Evolutionary conservation across 2,888 invertebrate species (phyloP), one percentile per base, ranked within the genome.

Genomic region (Drosophila setosimentum): DNA sequence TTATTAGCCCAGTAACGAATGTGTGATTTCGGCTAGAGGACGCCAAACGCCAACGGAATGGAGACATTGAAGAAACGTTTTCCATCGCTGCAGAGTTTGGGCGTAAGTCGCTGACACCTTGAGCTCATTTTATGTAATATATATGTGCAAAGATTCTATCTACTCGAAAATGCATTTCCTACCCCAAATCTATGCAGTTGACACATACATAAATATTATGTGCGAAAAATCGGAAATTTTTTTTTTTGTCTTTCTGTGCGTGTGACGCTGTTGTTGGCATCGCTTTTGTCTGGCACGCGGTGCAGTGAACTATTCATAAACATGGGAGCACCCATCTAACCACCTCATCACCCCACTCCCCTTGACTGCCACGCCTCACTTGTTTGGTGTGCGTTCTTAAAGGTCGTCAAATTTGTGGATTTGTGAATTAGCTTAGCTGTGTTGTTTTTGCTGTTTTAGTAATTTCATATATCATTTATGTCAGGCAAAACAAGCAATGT

Each of bases 11-110:
- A 45, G 48, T 30, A 63, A 48, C 74, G 63, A 62, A 74, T 73
- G 67, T 73, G 70, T 55, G 21, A 57, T 57, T 27, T 48, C 45
- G 21, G 29, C 59, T 59, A 35, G 35, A 48, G 53, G 6, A 51
- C 10, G 10, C 37, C 29, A 48, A 29, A 51, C 7, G 5, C 37
- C 32, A 48, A 21, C 45, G 50, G 42, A 78, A 92, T 92, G 92
- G 77, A 92, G 78, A 92, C 90, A 71, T 92, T 94, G 82, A 94
- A 94, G 84, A 94, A 94, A 89, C 93, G 93, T 78, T 94, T 94
- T 86, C 94, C 94, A 66, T 94, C 94, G 68, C 91, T 94, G 76
- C 93, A 94, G 79, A 94, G 94, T 91, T 93, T 94, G 82, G 94
- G 94, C 89, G 93, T 94, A 92, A 94, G 94, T 93, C 63, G 30